Percentiles rank a stretch among this genome's conserved stretches.
These are phyloP conservation scores for Hydractinia symbiolongicarpus DNA, from an alignment of 30 jellyfish, hydroid and myxozoan species.

Conservation along the genomic window DNA sequence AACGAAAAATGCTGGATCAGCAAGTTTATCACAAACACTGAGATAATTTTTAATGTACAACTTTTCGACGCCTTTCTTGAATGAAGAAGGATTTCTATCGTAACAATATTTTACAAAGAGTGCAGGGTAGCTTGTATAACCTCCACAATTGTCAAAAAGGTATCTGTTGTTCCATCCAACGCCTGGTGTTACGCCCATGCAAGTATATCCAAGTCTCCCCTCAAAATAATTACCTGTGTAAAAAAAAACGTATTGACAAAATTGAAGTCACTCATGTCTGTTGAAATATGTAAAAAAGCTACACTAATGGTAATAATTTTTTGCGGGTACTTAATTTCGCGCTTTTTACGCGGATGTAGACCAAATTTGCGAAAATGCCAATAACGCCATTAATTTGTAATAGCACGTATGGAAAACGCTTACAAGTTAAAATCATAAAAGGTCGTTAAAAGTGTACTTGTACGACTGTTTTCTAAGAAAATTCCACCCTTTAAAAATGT, in stretches of 20 bases:
- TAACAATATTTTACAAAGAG: background rate
- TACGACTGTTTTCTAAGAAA: too few relatives aligned
- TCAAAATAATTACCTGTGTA: background rate
- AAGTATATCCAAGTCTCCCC: background rate
- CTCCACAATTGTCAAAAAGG: background rate
- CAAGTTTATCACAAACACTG: background rate
- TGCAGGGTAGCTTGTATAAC: background rate
- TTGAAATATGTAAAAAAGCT: too few relatives aligned
- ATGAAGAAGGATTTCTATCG: background rate
- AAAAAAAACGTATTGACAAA: background rate
- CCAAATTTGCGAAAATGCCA: too few relatives aligned
- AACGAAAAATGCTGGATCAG: constrained; percentile 1
- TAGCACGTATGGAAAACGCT: too few relatives aligned
- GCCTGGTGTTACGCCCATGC: constrained; percentile 2
- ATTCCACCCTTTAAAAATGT: too few relatives aligned
- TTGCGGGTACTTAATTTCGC: too few relatives aligned
- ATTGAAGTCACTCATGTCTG: too few relatives aligned
- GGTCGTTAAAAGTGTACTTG: too few relatives aligned
- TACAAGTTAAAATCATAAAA: too few relatives aligned
- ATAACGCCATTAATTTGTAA: too few relatives aligned
- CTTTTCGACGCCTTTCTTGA: background rate
- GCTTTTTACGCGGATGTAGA: too few relatives aligned
- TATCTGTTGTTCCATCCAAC: constrained; percentile 1
- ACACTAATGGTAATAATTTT: too few relatives aligned
- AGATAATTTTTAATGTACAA: background rate